These are phyloP conservation scores for Sceliomorpha sp. DNA, from an alignment of 2,888 invertebrate genomes.

Conservation along the genomic window DNA sequence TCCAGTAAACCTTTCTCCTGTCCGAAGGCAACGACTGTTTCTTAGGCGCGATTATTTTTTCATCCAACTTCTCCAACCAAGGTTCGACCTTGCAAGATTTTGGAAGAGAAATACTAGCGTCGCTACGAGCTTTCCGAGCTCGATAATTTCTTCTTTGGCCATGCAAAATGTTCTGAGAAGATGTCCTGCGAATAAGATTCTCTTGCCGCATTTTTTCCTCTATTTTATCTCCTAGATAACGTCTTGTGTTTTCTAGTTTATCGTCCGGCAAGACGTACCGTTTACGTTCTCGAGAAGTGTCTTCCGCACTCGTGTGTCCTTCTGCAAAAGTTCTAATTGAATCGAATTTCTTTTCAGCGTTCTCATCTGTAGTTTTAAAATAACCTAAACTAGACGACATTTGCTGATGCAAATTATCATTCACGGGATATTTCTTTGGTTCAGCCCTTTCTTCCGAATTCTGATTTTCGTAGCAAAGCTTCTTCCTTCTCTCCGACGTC, in stretches of 20 bases:
- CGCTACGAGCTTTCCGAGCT: constrained; percentile 68
- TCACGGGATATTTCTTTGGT: not conserved
- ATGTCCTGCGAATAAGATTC: constrained; percentile 17
- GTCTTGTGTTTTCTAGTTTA: constrained; percentile 63
- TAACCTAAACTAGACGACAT: not conserved
- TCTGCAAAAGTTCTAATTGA: not conserved
- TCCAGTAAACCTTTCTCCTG: constrained; percentile 67
- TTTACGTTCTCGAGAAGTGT: constrained; percentile 13
- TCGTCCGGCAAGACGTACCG: constrained; percentile 27
- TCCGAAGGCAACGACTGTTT: constrained; percentile 60
- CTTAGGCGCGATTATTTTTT: constrained; percentile 36
- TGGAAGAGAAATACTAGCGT: constrained; percentile 60
- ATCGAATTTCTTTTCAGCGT: constrained; percentile 63
- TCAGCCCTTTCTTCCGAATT: not conserved
- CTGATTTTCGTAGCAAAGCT: not conserved
- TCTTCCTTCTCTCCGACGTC: not conserved
- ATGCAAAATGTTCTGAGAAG: constrained; percentile 47
- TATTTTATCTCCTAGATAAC: constrained; percentile 65
- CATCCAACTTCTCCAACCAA: constrained; percentile 27
- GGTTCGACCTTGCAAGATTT: constrained; percentile 2
- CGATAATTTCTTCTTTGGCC: constrained; percentile 58
- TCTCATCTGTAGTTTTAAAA: constrained; percentile 62
- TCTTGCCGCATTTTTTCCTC: constrained; percentile 66
- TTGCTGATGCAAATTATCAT: not conserved
- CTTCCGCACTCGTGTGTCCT: not conserved